Evolutionary conservation across 2,888 invertebrate genomes (phyloP), one percentile per base, ranked within the genome.

Genomic region (Synanthedon formicaeformis): DNA sequence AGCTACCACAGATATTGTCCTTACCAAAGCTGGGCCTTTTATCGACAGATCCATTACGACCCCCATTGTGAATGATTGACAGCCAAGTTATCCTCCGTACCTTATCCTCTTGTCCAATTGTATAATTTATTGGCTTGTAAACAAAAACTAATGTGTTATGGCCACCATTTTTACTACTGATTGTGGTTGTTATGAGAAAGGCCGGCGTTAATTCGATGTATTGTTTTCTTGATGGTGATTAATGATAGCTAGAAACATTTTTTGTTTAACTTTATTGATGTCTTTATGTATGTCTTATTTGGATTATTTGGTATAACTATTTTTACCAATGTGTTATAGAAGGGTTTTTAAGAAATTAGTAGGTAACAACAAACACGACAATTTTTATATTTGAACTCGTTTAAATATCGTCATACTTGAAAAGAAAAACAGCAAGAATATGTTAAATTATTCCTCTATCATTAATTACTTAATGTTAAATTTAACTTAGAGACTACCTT

Each of bases 111-210:
- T 13, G 53, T 50, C 57, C 50, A 60, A 23, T 62, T 65, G 60
- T 66, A 57, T 54, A 34, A 50, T 61, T 62, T 60, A 61, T 58
- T 56, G 57, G 12, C 50, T 54, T 54, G 50, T 50, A 54, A 56
- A 57, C 48, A 55, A 57, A 53, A 60, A 60, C 6, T 56, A 57
- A 53, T 58, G 55, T 57, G 45, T 57, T 54, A 52, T 54, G 50
- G 52, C 50, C 55, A 34, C 53, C 55, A 53, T 45, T 45, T 14
- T 45, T 49, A 11, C 45, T 48, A 23, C 54, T 50, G 50, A 52
- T 50, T 48, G 10, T 34, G 34, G 50, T 51, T 48, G 50, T 55
- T 54, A 51, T 48, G 52, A 48, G 50, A 12, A 53, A 40, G 5
- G 27, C 5, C 51, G 41, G 16, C 27, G 18, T 41, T 52, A 27